These are phyloP conservation scores for Leptinotarsa peninsularis DNA, from an alignment of 2,888 invertebrate genomes.

Conservation along the genomic window DNA sequence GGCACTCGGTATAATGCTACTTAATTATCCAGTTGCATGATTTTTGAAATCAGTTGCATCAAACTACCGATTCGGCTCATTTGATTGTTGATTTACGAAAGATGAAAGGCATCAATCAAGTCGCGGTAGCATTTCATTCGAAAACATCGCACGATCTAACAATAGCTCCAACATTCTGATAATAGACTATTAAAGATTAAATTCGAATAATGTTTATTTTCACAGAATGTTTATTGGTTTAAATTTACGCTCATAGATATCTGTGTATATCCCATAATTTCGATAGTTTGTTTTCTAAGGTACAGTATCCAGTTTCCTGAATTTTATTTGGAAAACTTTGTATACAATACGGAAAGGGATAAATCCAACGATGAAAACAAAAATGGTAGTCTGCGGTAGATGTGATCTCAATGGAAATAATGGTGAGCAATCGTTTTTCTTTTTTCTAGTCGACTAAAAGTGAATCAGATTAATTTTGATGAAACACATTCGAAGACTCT, in stretches of 20 bases:
- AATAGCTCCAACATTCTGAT: constrained; percentile 17
- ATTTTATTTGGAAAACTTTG: constrained; percentile 10
- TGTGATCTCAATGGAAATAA: neutral
- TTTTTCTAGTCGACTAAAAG: too few relatives aligned
- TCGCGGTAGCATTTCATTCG: neutral
- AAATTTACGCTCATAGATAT: constrained; percentile 14
- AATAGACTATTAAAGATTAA: constrained; percentile 26
- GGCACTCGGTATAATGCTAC: neutral
- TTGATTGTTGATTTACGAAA: neutral
- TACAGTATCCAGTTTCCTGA: constrained; percentile 6
- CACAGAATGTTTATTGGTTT: constrained; percentile 13
- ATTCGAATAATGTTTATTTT: constrained; percentile 23
- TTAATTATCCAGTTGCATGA: neutral
- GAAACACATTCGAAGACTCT: too few relatives aligned
- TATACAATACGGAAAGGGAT: constrained; percentile 7
- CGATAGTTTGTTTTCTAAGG: constrained; percentile 22
- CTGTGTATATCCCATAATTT: constrained; percentile 22
- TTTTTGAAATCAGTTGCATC: neutral
- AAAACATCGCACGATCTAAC: constrained; percentile 10
- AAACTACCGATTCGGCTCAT: neutral
- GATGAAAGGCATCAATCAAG: constrained; percentile 11
- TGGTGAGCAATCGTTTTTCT: too few relatives aligned
- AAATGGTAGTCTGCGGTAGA: neutral
- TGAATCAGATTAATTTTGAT: too few relatives aligned
- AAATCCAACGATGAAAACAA: constrained; percentile 1